Conservation (phyloP, 2,888 invertebrate genomes). For the Heteromyza rotundicornis region DNA sequence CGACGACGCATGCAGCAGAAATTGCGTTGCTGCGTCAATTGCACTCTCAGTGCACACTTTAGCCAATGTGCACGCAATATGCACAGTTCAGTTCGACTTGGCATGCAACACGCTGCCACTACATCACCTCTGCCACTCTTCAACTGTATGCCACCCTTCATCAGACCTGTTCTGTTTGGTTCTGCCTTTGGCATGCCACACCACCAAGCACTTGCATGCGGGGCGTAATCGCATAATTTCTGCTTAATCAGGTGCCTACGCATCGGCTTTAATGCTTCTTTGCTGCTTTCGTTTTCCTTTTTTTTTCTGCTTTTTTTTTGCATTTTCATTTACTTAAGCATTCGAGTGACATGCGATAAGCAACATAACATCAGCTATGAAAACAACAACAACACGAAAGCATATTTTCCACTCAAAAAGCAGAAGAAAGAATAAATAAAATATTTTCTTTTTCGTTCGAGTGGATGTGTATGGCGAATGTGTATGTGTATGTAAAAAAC, state of each 20-base stretch:
- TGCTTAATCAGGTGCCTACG: conserved; percentile 53
- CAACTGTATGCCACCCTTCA: conserved; percentile 8
- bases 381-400: conserved; percentile 1
- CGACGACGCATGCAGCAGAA: not conserved
- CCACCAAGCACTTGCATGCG: not conserved
- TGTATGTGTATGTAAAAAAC: not conserved
- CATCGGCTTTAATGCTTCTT: conserved; percentile 34
- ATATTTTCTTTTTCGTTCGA: too few species aligned
- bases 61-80: conserved; percentile 8
- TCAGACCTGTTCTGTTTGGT: conserved; percentile 10
- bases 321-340: not conserved
- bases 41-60: conserved; percentile 14
- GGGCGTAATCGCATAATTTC: conserved; percentile 48
- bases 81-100: not conserved
- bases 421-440: not conserved
- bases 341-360: conserved; percentile 1
- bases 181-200: conserved; percentile 19
- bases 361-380: not conserved
- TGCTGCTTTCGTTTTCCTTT: not conserved
- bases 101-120: conserved; percentile 12
- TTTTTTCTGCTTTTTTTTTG: not conserved
- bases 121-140: not conserved
- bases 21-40: not conserved
- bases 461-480: too few species aligned
- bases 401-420: not conserved